A percentile compares a stretch with the other conserved stretches of the same genome.
phyloP scores from a whole-genome alignment of 2,797 vertebrate genomes.

The Dallia pectoralis region DNA sequence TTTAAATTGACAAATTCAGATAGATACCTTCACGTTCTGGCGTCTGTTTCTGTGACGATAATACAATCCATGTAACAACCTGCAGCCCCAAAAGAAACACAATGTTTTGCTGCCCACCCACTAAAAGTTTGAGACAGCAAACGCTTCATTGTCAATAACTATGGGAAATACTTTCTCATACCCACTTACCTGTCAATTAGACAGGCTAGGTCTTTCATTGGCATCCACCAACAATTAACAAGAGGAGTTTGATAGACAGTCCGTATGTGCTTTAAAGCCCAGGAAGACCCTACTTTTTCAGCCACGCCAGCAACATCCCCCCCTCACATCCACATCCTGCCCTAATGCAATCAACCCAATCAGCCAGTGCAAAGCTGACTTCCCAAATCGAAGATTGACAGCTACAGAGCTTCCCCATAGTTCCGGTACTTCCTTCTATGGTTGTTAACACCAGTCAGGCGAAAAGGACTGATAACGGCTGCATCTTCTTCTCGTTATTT shows the following conservation, averaged over 20 bases:
- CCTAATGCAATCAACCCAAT: slow-evolving; percentile 79
- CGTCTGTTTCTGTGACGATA: neutral
- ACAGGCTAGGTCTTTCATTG: slow-evolving; percentile 54
- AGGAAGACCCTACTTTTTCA: slow-evolving; percentile 56
- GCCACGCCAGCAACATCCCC: slow-evolving; percentile 38
- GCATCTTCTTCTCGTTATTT: slow-evolving; percentile 73
- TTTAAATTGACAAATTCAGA: neutral
- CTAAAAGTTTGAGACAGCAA: neutral
- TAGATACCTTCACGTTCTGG: neutral
- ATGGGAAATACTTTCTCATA: slow-evolving; percentile 42
- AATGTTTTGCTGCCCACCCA: neutral
- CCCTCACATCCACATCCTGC: slow-evolving; percentile 76
- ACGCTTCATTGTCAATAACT: slow-evolving; percentile 26
- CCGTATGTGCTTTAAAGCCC: slow-evolving; percentile 41
- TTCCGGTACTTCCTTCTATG: slow-evolving; percentile 76
- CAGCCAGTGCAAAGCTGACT: slow-evolving; percentile 72
- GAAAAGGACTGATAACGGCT: slow-evolving; percentile 73
- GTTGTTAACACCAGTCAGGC: slow-evolving; percentile 79
- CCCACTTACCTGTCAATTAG: slow-evolving; percentile 46
- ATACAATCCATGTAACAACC: neutral
- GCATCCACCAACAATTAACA: slow-evolving; percentile 70
- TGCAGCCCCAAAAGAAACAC: neutral
- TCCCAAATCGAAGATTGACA: slow-evolving; percentile 78
- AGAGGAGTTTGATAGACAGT: slow-evolving; percentile 53
- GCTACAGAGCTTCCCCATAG: slow-evolving; percentile 79